Conservation (phyloP, 92 coral and sea anemone genomes). For the Siderastrea radians region DNA sequence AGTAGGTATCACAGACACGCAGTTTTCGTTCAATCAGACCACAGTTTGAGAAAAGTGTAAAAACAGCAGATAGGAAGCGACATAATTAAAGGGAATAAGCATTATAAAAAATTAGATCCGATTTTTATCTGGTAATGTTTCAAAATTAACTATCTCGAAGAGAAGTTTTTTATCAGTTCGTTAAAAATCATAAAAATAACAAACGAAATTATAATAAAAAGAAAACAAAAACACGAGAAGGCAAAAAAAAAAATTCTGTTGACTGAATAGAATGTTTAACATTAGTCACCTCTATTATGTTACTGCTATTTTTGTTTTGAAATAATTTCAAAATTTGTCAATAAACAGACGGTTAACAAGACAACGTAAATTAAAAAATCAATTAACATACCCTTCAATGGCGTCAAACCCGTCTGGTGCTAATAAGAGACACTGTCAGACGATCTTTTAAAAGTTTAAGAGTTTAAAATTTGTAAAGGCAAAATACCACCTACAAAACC, state of each 20-base stretch:
- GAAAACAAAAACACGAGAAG: too few species aligned
- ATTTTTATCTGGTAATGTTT: not conserved
- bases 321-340: not conserved
- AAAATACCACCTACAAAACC: too few species aligned
- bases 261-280: too few species aligned
- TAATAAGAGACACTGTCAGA: too few species aligned
- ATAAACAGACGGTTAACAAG: not conserved
- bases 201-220: too few species aligned
- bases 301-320: not conserved
- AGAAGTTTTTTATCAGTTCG: too few species aligned
- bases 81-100: not conserved
- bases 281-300: not conserved
- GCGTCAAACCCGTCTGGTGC: too few species aligned
- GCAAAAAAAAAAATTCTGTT: too few species aligned
- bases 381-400: too few species aligned
- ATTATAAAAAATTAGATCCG: not conserved
- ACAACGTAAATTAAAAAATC: not conserved
- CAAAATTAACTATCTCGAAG: too few species aligned
- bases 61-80: not conserved
- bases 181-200: not conserved
- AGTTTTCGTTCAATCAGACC: not conserved
- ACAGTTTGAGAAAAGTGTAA: not conserved
- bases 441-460: too few species aligned
- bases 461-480: too few species aligned
- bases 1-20: not conserved